Evolutionary conservation across 2,113 vertebrate species (phyloP).

Genomic region (Lutjanus erythropterus): DNA sequence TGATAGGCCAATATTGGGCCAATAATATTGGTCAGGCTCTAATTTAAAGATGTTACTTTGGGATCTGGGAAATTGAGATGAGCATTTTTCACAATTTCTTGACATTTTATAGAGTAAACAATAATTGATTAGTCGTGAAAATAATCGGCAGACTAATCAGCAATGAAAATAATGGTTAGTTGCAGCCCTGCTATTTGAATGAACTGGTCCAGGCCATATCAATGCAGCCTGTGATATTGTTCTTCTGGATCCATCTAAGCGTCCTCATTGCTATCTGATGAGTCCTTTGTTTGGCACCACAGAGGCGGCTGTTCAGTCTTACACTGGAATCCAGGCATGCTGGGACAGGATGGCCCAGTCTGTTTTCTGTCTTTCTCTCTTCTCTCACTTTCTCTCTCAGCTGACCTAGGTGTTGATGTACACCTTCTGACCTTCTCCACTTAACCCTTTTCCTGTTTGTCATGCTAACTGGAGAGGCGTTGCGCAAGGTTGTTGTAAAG

Average conservation of each 20-base stretch:
- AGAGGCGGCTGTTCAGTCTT: slow-evolving; percentile 57
- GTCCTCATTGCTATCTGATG: slow-evolving; percentile 43
- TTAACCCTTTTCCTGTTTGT: not conserved
- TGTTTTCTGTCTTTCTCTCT: slow-evolving; percentile 7
- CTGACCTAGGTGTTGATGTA: not conserved
- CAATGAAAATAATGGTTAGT: no score
- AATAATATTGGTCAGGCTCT: no score
- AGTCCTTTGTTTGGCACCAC: slow-evolving; percentile 66
- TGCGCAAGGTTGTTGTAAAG: not conserved
- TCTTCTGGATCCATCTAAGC: slow-evolving; percentile 26
- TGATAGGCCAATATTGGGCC: no score
- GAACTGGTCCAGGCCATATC: not conserved
- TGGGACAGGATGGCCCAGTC: slow-evolving; percentile 55
- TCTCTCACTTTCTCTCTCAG: not conserved
- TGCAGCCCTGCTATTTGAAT: slow-evolving; percentile 6
- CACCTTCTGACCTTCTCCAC: not conserved
- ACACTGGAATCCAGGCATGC: slow-evolving; percentile 70
- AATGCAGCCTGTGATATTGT: slow-evolving; percentile 20
- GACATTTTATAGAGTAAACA: no score
- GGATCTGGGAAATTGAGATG: no score
- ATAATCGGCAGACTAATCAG: no score
- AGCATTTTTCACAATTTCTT: no score
- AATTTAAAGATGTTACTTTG: no score
- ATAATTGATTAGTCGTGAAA: no score
- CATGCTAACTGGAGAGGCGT: not conserved